These are phyloP conservation scores for Zosterops hypoxanthus DNA, from an alignment of 2,113 vertebrate species.

Conservation along the genomic window DNA sequence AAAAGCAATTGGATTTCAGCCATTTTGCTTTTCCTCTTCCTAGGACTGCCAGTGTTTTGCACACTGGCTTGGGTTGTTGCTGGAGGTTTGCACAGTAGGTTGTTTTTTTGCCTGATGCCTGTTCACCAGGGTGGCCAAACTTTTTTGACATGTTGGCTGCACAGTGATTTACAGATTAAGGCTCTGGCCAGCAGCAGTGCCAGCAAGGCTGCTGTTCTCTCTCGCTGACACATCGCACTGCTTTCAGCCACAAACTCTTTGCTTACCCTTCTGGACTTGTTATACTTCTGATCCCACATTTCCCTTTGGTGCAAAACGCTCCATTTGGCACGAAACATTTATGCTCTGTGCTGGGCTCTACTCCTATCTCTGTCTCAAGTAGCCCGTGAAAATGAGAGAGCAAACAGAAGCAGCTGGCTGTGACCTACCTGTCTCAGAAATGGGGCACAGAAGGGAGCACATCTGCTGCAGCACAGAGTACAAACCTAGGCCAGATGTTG, in stretches of 20 bases:
- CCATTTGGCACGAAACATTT: slow-evolving; percentile 1
- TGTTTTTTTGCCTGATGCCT: slow-evolving; percentile 68
- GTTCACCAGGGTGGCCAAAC: slow-evolving; percentile 68
- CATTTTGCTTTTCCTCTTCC: slow-evolving; percentile 32
- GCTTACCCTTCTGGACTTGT: slow-evolving; percentile 67
- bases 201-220: slow-evolving; percentile 65
- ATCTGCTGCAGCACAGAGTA: not conserved
- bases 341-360: not conserved
- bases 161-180: slow-evolving; percentile 72
- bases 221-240: slow-evolving; percentile 34
- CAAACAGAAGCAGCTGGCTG: slow-evolving; percentile 22
- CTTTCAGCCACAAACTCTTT: slow-evolving; percentile 48
- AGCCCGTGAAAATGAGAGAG: slow-evolving; percentile 37
- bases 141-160: slow-evolving; percentile 55
- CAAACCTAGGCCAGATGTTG: not conserved
- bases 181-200: slow-evolving; percentile 56
- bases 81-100: slow-evolving; percentile 61
- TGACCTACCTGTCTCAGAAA: not conserved
- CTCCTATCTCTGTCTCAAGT: slow-evolving; percentile 33
- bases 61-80: slow-evolving; percentile 38
- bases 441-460: not conserved
- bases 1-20: slow-evolving; percentile 67
- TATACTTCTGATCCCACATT: slow-evolving; percentile 69
- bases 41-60: slow-evolving; percentile 29
- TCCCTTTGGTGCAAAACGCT: slow-evolving; percentile 53